These are phyloP conservation scores for Tinea trinotella DNA, from an alignment of 2,888 invertebrate genomes.

Conservation along the genomic window DNA sequence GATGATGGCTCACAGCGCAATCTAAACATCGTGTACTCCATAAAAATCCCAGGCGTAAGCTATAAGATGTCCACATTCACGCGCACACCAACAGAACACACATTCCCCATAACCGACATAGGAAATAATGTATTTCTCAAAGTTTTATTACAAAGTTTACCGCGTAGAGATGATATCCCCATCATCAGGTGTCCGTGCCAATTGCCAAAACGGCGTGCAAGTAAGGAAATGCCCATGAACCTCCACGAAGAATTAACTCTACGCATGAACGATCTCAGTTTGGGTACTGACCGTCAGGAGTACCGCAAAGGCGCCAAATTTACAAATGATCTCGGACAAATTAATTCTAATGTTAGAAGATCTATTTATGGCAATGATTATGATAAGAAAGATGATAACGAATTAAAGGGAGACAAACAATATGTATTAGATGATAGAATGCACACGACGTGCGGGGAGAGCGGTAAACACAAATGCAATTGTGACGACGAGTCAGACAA, in stretches of 20 bases:
- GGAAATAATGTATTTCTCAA: constrained; percentile 75
- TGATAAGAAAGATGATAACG: constrained; percentile 22
- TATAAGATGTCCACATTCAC: constrained; percentile 66
- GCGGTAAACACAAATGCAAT: constrained; percentile 83
- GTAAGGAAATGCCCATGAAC: constrained; percentile 37
- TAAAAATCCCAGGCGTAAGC: constrained; percentile 77
- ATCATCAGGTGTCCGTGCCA: constrained; percentile 60
- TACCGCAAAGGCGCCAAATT: constrained; percentile 30
- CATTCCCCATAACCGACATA: constrained; percentile 79
- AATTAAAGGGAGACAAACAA: constrained; percentile 23
- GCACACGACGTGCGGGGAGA: constrained; percentile 79
- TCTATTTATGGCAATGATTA: constrained; percentile 30
- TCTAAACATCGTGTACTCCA: constrained; percentile 76
- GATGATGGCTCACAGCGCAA: constrained; percentile 34
- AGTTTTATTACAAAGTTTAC: constrained; percentile 77
- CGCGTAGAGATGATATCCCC: constrained; percentile 82
- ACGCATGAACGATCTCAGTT: constrained; percentile 59
- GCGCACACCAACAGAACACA: constrained; percentile 75
- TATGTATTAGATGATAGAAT: constrained; percentile 78
- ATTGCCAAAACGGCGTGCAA: constrained; percentile 43
- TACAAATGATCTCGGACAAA: constrained; percentile 30
- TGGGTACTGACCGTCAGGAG: constrained; percentile 33
- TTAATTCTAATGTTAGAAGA: constrained; percentile 38
- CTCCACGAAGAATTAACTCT: constrained; percentile 50
- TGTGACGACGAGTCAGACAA: constrained; percentile 79